Evolutionary conservation across 2,888 invertebrate species (phyloP).

Genomic region (Agrotis segetum): DNA sequence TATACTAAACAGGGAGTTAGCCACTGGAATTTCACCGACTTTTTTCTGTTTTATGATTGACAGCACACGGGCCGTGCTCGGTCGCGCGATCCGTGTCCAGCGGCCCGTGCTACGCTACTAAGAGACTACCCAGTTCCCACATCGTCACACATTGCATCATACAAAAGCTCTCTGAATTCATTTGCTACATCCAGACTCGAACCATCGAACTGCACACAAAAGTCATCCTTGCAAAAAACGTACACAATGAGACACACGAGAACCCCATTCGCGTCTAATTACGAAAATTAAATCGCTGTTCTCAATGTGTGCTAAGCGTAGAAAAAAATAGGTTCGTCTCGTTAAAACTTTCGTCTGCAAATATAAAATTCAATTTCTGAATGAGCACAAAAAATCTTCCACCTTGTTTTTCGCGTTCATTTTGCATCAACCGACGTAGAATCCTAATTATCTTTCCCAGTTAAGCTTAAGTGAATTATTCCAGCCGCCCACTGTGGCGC

Average conservation of each 20-base stretch:
- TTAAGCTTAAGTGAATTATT: slow-evolving; percentile 91
- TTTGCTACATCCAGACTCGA: slow-evolving; percentile 71
- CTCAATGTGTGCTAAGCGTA: slow-evolving; percentile 80
- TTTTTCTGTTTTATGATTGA: slow-evolving; percentile 90
- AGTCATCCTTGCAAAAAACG: slow-evolving; percentile 67
- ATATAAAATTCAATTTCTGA: slow-evolving; percentile 90
- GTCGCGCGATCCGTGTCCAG: slow-evolving; percentile 87
- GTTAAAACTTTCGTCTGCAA: slow-evolving; percentile 89
- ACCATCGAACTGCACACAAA: slow-evolving; percentile 73
- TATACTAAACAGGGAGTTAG: slow-evolving; percentile 83
- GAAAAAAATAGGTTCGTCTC: slow-evolving; percentile 83
- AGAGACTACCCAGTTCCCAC: slow-evolving; percentile 80
- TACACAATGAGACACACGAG: slow-evolving; percentile 54
- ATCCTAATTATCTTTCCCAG: slow-evolving; percentile 91
- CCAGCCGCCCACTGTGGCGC: slow-evolving; percentile 88
- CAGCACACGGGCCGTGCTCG: slow-evolving; percentile 88
- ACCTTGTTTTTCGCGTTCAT: slow-evolving; percentile 89
- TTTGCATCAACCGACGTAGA: slow-evolving; percentile 90
- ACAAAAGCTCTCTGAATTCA: slow-evolving; percentile 77
- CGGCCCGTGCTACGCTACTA: slow-evolving; percentile 85
- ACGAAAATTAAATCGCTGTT: slow-evolving; percentile 77
- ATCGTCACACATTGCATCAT: slow-evolving; percentile 83
- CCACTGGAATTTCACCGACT: slow-evolving; percentile 82
- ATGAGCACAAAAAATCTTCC: slow-evolving; percentile 89
- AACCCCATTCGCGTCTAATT: slow-evolving; percentile 72